Base-by-base conservation (phyloP, 2,888 invertebrate species). In the Idaea straminata region DNA sequence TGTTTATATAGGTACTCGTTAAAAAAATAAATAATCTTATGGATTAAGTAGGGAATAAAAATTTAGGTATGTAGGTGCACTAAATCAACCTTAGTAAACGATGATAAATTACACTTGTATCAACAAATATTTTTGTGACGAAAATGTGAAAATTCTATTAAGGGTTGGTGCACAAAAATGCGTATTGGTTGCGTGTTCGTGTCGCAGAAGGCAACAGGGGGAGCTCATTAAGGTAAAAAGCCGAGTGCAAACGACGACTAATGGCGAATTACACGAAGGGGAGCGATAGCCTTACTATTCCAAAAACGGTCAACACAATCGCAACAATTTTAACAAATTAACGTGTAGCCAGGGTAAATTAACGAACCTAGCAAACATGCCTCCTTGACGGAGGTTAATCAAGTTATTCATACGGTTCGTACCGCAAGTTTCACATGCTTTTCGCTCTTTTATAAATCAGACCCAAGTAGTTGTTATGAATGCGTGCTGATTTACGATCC, bases 241-340 rank as follows among this genome's bases (percentile, higher is more conserved):
- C 89, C 89, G 88, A 91, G 86, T 92, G 92, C 92, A 92, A 91
- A 91, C 90, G 89, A 86, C 87, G 84, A 84, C 89, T 92, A 91
- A 92, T 91, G 89, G 92, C 91, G 87, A 92, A 92, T 92, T 89
- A 92, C 92, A 89, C 91, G 92, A 91, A 90, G 91, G 92, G 92
- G 92, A 87, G 80, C 83, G 81, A 81, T 84, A 81, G 82, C 82
- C 80, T 76, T 76, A 76, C 68, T 76, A 77, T 79, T 77, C 71
- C 68, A 68, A 66, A 71, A 74, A 73, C 77, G 77, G 72, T 72
- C 77, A 76, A 67, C 69, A 63, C 66, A 68, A 72, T 70, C 68
- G 72, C 71, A 72, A 70, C 69, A 66, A 70, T 71, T 74, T 73
- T 68, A 68, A 66, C 64, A 63, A 69, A 72, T 65, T 66, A 69